These are phyloP conservation scores for Macrophya alboannulata DNA, from an alignment of 2,888 invertebrate species.

Conservation along the genomic window DNA sequence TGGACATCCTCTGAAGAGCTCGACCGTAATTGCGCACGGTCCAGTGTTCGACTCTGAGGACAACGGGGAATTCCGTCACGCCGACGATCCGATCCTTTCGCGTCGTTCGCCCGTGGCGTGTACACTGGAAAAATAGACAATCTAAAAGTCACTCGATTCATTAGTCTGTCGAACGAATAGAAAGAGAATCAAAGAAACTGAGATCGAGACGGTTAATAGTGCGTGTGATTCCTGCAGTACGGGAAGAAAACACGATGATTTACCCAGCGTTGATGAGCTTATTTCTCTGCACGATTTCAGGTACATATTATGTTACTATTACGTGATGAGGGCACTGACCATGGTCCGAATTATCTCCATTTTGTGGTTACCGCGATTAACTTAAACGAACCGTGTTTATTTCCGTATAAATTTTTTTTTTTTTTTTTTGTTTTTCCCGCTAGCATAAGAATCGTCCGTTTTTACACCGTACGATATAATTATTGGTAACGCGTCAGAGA, in stretches of 20 bases:
- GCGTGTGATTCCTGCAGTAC: background rate
- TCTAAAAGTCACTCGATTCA: background rate
- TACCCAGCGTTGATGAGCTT: constrained; percentile 12
- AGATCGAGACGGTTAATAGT: background rate
- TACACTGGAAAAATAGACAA: background rate
- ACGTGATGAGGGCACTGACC: constrained; percentile 16
- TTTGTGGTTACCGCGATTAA: background rate
- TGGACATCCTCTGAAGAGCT: constrained; percentile 37
- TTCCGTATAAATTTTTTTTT: background rate
- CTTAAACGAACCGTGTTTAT: background rate
- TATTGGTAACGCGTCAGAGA: background rate
- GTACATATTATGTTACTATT: constrained; percentile 27
- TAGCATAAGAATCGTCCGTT: background rate
- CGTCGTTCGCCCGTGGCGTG: background rate
- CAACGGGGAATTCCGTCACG: constrained; percentile 32
- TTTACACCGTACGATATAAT: background rate
- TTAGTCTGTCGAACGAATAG: too few species aligned
- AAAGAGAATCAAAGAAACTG: background rate
- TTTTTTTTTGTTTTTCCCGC: background rate
- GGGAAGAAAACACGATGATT: constrained; percentile 14
- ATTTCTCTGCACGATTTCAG: constrained; percentile 29
- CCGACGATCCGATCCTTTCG: constrained; percentile 26
- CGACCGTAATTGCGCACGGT: constrained; percentile 38
- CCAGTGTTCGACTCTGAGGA: constrained; percentile 38
- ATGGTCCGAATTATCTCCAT: constrained; percentile 7